Base-by-base conservation (phyloP, 2,888 invertebrate species). In the Caenorhabditis zanzibari region DNA sequence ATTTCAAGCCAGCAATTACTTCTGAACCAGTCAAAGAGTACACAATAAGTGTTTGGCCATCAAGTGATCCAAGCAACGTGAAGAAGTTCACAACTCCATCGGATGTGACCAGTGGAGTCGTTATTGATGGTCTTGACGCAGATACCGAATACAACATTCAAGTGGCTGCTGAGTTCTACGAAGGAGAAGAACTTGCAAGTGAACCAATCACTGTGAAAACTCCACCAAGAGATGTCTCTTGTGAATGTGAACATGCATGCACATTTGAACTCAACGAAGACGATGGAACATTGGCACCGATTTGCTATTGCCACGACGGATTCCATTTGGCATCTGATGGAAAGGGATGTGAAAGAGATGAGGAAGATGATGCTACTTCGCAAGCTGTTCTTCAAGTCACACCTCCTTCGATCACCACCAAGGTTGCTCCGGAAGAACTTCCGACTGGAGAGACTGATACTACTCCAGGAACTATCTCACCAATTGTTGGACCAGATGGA, bases 191-290 rank as follows among this genome's bases (percentile, higher is more conserved):
- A 9, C 82, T 91, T 28, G 73, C 88, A 0, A 87, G 90, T 69
- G 88, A 89, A 26, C 86, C 87, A 4, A 77, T 89, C 4, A 68
- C 74, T n/a, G 84, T 89, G 0, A 75, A 79, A 26, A 91, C 91
- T 4, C 90, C 91, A 16, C 90, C 91, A 41, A 86, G 89, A 84
- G 91, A 89, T 54, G 85, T 89, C 5, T 79, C 84, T 5, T 92
- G 92, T 80, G 89, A 92, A 61, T 92, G 92, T 69, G 86, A 89
- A 5, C 92, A 92, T 63, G 90, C 90, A 6, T 92, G 92, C 73
- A 85, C 85, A 2, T 88, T 91, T 75, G 87, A 88, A 59, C 85
- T 90, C 63, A 61, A 58, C 28, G 85, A 84, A 10, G 84, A 84
- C 16, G 86, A 83, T 0, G 63, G 77, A 19, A 71, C 74, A 47